Conservation (phyloP, 2,113 vertebrate genomes). For the Strix aluco region DNA sequence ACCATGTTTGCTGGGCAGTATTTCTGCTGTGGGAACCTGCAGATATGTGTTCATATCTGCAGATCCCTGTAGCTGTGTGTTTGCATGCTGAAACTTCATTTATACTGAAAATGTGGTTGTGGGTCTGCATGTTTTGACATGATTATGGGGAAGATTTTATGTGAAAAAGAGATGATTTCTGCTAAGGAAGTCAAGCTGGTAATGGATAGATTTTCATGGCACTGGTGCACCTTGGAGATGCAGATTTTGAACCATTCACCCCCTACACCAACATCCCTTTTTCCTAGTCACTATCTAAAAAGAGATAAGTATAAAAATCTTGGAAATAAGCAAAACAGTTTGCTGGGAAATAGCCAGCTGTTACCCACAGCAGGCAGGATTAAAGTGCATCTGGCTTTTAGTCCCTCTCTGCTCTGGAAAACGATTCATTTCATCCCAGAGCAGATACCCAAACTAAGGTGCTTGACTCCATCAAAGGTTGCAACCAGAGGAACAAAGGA, state of each 20-base stretch:
- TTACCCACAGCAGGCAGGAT: background rate
- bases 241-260: background rate
- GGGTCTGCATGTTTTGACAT: accelerated
- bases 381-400: background rate
- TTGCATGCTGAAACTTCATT: background rate
- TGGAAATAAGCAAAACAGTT: background rate
- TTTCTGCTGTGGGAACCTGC: background rate
- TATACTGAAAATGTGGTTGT: background rate
- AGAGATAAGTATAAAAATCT: background rate
- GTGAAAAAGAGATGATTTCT: background rate
- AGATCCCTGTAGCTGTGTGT: background rate
- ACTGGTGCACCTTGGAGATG: background rate
- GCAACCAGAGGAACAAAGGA: background rate
- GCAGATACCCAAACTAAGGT: background rate
- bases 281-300: background rate
- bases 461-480: background rate
- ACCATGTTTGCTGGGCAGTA: background rate
- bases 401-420: background rate
- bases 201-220: background rate
- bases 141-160: background rate
- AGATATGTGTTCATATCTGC: background rate
- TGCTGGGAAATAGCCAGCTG: background rate
- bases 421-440: background rate
- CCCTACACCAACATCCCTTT: background rate
- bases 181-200: background rate